Conservation (phyloP, 1,140 invertebrate species). For the Scylla paramamosain region DNA sequence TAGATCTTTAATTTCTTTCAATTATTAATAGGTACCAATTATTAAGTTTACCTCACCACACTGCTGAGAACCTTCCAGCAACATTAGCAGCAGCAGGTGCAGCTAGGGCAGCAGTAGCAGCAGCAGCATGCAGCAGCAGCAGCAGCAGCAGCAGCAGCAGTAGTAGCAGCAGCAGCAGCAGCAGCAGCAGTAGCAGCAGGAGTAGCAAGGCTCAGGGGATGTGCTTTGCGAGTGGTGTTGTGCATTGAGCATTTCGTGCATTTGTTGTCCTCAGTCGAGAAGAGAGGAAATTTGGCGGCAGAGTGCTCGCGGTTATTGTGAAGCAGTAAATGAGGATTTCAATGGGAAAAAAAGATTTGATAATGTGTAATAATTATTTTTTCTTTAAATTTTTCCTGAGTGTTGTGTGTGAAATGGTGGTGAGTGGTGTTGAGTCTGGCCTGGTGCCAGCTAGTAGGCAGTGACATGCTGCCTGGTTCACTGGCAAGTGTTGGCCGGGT, state of each 20-base stretch:
- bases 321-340: constrained; percentile 31
- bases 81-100: not conserved
- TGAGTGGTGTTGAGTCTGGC: constrained; percentile 47
- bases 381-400: constrained; percentile 41
- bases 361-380: constrained; percentile 36
- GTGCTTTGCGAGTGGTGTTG: not conserved
- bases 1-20: not conserved
- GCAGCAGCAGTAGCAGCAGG: not conserved
- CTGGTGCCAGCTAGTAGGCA: constrained; percentile 5
- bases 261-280: constrained; percentile 27
- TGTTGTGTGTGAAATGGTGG: constrained; percentile 56
- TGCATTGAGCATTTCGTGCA: constrained; percentile 11
- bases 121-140: not conserved
- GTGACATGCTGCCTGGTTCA: not conserved
- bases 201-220: not conserved
- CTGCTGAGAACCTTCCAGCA: constrained; percentile 10
- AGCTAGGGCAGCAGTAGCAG: not conserved
- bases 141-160: too few species aligned
- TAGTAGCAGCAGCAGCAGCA: too few species aligned
- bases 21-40: not conserved
- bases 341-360: constrained; percentile 51
- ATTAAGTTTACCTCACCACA: constrained; percentile 24
- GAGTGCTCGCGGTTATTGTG: constrained; percentile 47
- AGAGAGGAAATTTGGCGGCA: constrained; percentile 43
- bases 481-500: constrained; percentile 35